Evolutionary conservation across 2,113 vertebrate species (phyloP).

Genomic region (Carassius gibelio): DNA sequence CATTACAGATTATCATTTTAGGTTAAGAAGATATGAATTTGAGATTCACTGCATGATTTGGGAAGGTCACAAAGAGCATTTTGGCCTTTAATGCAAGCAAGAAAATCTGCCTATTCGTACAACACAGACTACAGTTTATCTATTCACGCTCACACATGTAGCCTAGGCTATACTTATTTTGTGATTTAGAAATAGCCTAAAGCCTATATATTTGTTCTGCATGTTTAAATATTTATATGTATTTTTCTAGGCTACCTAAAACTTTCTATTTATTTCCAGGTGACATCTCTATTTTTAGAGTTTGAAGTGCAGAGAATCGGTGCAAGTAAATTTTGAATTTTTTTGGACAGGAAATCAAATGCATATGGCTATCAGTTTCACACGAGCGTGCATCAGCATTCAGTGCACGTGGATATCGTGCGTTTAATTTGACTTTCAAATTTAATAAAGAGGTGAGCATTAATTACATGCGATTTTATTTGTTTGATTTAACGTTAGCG

Average conservation of each 20-base stretch:
- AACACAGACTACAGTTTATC: no score
- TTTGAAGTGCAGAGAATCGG: neutral
- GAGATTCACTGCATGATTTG: neutral
- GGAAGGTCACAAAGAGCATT: neutral
- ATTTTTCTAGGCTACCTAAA: neutral
- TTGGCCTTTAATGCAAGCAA: neutral
- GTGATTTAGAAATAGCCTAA: neutral
- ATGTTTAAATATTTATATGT: no score
- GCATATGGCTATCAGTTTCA: constrained; percentile 47
- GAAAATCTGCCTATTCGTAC: neutral
- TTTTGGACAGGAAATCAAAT: no score
- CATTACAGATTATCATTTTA: neutral
- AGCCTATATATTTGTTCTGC: neutral
- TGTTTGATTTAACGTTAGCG: constrained; percentile 91
- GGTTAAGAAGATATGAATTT: neutral
- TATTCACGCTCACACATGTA: neutral
- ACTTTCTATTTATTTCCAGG: neutral
- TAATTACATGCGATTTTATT: constrained; percentile 93
- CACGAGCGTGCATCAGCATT: no score
- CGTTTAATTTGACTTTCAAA: constrained; percentile 97
- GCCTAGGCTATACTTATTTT: neutral
- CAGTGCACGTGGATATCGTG: neutral
- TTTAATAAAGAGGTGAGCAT: constrained; percentile 94
- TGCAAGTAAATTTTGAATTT: constrained; percentile 41
- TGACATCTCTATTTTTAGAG: neutral